Conservation (phyloP, 2,888 invertebrate species). For the Argynnis bischoffii region DNA sequence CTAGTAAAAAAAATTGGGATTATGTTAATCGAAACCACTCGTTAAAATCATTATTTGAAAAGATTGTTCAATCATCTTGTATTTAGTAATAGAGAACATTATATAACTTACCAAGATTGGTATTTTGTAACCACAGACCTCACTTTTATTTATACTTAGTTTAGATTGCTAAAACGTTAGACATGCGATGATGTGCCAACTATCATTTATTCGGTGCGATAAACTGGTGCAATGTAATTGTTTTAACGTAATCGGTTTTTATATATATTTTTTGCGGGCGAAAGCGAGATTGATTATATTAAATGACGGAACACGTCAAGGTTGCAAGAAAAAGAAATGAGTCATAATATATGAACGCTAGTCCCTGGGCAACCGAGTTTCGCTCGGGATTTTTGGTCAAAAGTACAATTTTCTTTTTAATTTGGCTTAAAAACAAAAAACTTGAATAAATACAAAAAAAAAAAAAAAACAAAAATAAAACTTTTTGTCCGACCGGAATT, state of each 20-base stretch:
- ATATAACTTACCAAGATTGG: too few species aligned
- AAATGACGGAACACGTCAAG: conserved; percentile 18
- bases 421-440: too few species aligned
- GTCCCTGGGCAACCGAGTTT: too few species aligned
- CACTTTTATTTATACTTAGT: not conserved
- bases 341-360: too few species aligned
- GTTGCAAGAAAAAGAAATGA: not conserved
- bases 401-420: too few species aligned
- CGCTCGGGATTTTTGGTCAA: too few species aligned
- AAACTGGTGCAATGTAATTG: conserved; percentile 18
- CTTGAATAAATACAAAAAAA: too few species aligned
- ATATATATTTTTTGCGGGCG: conserved; percentile 2
- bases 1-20: too few species aligned
- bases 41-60: not conserved
- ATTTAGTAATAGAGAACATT: not conserved
- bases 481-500: too few species aligned
- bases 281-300: conserved; percentile 15
- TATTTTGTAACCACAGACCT: not conserved
- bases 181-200: conserved; percentile 30
- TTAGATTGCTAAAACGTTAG: conserved; percentile 24
- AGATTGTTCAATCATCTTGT: conserved; percentile 9
- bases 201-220: conserved; percentile 23
- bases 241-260: conserved; percentile 22
- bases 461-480: too few species aligned
- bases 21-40: too few species aligned